These are phyloP conservation scores for Eulithis prunata DNA, from an alignment of 2,888 invertebrate genomes.

Conservation along the genomic window DNA sequence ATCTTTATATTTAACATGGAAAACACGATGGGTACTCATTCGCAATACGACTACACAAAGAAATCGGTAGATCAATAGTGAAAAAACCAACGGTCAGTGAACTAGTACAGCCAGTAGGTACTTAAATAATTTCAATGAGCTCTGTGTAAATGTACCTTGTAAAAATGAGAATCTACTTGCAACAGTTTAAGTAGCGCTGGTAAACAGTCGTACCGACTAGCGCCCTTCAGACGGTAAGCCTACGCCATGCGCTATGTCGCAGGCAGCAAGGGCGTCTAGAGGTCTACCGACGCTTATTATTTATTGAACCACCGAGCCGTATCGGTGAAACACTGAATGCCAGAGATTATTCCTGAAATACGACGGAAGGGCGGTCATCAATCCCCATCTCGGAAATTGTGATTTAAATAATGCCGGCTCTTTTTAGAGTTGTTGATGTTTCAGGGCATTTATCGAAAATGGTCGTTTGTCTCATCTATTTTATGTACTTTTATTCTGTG, in stretches of 20 bases:
- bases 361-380: conserved; percentile 46
- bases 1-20: too few relatives aligned
- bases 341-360: conserved; percentile 54
- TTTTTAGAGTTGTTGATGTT: conserved; percentile 13
- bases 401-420: conserved; percentile 32
- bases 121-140: too few relatives aligned
- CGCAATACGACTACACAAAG: too few relatives aligned
- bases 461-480: not conserved
- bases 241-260: conserved; percentile 9
- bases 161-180: too few relatives aligned
- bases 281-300: conserved; percentile 66
- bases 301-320: conserved; percentile 55
- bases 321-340: conserved; percentile 53
- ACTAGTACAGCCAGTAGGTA: too few relatives aligned
- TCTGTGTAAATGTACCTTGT: too few relatives aligned
- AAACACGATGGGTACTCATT: too few relatives aligned
- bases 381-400: conserved; percentile 47
- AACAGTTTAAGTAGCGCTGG: not conserved
- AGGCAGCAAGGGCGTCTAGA: conserved; percentile 65
- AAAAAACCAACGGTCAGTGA: too few relatives aligned
- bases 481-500: too few relatives aligned
- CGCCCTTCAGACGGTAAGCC: conserved; percentile 13
- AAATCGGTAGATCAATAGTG: too few relatives aligned
- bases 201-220: not conserved
- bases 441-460: conserved; percentile 16